These are phyloP conservation scores for Scrobipalpa atriplicella DNA, from an alignment of 2,888 invertebrate genomes.

Conservation along the genomic window DNA sequence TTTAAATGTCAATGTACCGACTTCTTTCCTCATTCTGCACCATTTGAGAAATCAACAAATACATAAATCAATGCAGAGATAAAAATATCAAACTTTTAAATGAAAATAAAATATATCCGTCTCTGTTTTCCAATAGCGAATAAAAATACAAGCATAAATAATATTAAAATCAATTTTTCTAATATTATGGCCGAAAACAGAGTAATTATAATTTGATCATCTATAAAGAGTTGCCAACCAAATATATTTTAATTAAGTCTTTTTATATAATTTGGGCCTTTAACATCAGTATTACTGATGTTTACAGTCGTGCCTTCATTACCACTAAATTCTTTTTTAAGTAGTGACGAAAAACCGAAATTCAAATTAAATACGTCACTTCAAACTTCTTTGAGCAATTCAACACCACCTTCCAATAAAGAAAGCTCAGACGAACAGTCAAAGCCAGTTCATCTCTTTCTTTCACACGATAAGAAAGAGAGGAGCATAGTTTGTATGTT, in stretches of 20 bases:
- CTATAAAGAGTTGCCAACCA: not conserved
- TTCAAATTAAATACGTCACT: not conserved
- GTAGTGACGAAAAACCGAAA: not conserved
- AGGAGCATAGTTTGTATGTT: not conserved
- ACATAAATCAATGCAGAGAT: not conserved
- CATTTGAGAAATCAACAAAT: not conserved
- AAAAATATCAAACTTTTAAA: not conserved
- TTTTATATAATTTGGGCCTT: not conserved
- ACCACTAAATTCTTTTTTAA: not conserved
- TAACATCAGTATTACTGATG: not conserved
- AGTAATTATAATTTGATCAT: not conserved
- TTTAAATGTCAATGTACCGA: not conserved
- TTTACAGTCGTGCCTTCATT: not conserved
- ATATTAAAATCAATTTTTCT: constrained; percentile 33
- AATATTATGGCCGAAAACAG: constrained; percentile 44
- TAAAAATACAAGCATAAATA: not conserved
- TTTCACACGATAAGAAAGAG: not conserved
- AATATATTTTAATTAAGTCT: constrained; percentile 7
- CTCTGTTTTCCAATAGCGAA: not conserved
- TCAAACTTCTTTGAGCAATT: not conserved
- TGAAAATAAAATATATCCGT: not conserved
- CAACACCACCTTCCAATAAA: not conserved
- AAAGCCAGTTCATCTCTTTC: not conserved
- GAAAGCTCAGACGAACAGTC: not conserved
- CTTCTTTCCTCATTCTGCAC: not conserved